phyloP scores from a whole-genome alignment of 2,113 vertebrate species.

The Rousettus leschenaultii region DNA sequence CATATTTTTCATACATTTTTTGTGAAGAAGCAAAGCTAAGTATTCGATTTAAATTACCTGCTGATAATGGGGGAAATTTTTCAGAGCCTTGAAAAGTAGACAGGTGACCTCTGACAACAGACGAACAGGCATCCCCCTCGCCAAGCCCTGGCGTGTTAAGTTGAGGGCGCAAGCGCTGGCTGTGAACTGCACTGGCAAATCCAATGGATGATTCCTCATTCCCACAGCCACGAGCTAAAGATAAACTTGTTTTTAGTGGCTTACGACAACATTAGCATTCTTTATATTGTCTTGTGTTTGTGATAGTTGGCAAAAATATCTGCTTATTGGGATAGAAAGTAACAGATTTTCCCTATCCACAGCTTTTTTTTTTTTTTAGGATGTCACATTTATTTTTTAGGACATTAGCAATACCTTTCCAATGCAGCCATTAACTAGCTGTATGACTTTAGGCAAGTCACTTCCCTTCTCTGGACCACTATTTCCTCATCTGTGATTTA shows the following conservation, averaged over 20 bases:
- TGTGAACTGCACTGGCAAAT: conserved; percentile 91
- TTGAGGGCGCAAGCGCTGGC: conserved; percentile 93
- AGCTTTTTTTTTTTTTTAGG: neutral
- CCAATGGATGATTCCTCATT: conserved; percentile 91
- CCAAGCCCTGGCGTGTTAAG: conserved; percentile 91
- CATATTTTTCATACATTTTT: neutral
- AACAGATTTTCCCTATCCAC: neutral
- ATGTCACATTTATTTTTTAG: conserved; percentile 7
- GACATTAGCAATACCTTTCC: neutral
- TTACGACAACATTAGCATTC: neutral
- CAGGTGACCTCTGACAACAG: conserved; percentile 88
- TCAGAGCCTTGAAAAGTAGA: conserved; percentile 91
- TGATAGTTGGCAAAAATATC: neutral
- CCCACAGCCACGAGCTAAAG: conserved; percentile 89
- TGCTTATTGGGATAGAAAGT: neutral
- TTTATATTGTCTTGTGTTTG: neutral
- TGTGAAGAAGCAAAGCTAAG: neutral
- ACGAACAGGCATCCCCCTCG: conserved; percentile 89
- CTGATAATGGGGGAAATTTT: conserved; percentile 92
- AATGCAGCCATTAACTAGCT: neutral
- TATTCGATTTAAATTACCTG: conserved; percentile 79
- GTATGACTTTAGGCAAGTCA: neutral
- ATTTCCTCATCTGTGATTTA: neutral
- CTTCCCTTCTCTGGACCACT: neutral
- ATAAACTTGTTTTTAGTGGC: conserved; percentile 39